Conservation (phyloP, 2,113 vertebrate genomes). For the Pluvianellus socialis region DNA sequence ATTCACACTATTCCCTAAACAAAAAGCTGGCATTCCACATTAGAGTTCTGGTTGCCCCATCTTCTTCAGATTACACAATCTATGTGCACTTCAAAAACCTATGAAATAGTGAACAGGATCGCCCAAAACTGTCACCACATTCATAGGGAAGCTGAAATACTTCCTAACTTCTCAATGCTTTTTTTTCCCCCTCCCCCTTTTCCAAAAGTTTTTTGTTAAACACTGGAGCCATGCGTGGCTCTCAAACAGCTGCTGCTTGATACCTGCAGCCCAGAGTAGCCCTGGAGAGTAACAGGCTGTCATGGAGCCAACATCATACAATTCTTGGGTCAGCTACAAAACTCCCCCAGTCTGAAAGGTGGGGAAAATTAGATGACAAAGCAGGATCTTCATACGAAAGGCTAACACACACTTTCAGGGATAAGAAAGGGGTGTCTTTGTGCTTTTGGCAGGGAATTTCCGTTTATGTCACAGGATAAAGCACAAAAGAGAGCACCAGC, state of each 20-base stretch:
- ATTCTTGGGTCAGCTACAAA: neutral
- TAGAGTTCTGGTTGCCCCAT: neutral
- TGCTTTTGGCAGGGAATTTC: slow-evolving; percentile 36
- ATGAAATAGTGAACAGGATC: neutral
- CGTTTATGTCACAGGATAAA: slow-evolving; percentile 59
- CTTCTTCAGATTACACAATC: neutral
- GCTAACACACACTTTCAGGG: neutral
- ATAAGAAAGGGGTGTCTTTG: neutral
- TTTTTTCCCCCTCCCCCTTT: neutral
- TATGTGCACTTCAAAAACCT: neutral
- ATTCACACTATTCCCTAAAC: neutral
- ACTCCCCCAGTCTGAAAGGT: neutral
- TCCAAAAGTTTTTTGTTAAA: neutral
- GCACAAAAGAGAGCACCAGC: slow-evolving; percentile 38
- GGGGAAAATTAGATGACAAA: neutral
- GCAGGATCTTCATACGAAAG: neutral
- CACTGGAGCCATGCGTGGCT: neutral
- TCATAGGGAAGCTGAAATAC: neutral
- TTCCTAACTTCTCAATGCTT: neutral
- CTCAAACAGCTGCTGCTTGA: neutral
- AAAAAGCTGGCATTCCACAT: neutral
- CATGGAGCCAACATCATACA: neutral
- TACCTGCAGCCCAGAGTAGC: neutral
- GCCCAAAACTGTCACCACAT: neutral
- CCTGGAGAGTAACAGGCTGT: neutral